A percentile compares a stretch with the other conserved stretches of the same genome.
Conservation (phyloP, 2,888 invertebrate species). For the Eustalomyia histrio region DNA sequence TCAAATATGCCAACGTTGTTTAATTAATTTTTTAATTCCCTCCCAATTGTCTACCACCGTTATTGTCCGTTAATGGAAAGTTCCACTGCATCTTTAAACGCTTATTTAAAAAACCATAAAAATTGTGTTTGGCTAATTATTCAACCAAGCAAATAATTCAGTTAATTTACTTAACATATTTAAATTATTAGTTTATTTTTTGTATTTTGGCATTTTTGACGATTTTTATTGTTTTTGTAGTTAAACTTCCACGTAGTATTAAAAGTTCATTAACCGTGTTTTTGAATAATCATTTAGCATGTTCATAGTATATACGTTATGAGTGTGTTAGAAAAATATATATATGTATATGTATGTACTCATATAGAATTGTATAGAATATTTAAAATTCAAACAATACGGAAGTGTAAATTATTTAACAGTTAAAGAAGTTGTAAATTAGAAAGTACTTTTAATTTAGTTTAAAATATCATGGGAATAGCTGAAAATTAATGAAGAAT, state of each 20-base stretch:
- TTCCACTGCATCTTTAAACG: too few relatives aligned
- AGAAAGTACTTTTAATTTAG: constrained; percentile 34
- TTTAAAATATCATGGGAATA: background rate
- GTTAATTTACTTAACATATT: background rate
- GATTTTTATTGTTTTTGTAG: background rate
- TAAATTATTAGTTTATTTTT: background rate
- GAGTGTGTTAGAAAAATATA: too few relatives aligned
- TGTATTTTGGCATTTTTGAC: background rate
- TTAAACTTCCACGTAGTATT: background rate
- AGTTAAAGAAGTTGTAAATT: constrained; percentile 49
- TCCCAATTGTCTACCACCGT: too few relatives aligned
- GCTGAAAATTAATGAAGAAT: background rate
- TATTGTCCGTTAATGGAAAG: too few relatives aligned
- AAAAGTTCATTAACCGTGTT: constrained; percentile 39
- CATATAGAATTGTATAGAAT: background rate
- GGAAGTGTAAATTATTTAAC: constrained; percentile 55
- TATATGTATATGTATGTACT: too few relatives aligned
- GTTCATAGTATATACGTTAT: background rate
- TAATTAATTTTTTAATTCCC: too few relatives aligned
- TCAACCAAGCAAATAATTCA: background rate
- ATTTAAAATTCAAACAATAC: constrained; percentile 26
- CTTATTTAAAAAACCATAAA: background rate
- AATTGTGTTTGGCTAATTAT: background rate
- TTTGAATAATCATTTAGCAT: constrained; percentile 6
- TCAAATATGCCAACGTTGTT: too few relatives aligned